Evolutionary conservation across 2,797 vertebrate species (phyloP), one percentile per base, ranked within the genome.

Genomic region (Astyanax mexicanus): DNA sequence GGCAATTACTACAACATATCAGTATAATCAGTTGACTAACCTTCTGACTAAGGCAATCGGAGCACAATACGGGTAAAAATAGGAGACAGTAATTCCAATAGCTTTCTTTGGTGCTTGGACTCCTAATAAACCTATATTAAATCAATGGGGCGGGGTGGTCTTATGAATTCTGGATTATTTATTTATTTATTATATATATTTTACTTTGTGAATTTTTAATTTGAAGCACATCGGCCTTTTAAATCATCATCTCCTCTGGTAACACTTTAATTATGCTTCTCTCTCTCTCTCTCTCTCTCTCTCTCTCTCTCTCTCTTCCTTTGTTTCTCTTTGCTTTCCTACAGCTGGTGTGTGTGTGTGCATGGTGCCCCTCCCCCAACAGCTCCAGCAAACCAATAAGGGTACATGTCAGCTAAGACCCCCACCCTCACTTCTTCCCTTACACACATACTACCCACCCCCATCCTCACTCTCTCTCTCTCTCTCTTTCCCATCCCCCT

Each of bases 331-430:
- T 75, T 44, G 87, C 86, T 90, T 73, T 81, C 65, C 87, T 90
- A 92, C 92, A 93, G 92, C 92, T 93, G 92, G 90, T 90, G 90
- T 91, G 90, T 90, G 90, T 90, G 90, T 91, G 90, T 83, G 87
- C 54, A 27, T 44, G 83, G 88, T 88, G 90, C 90, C 90, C 92
- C 92, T 90, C 91, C 93, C 91, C 90, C 91, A 66, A 80, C 82
- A 72, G 40, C 92, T 92, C 90, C 85, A 93, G 92, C 88, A 85
- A 88, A 88, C 93, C 92, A 93, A 94, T 92, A 86, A 90, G 89
- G 87, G 77, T 82, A 82, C 88, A 89, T 81, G 83, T 91, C 88
- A 90, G 89, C 80, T 85, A 82, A 87, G 85, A 79, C 75, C 81
- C 44, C 85, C 85, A 57, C 61, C 55, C 69, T 67, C 62, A 77